Evolutionary conservation across 2,797 vertebrate species (phyloP).

Genomic region (Avahi laniger): DNA sequence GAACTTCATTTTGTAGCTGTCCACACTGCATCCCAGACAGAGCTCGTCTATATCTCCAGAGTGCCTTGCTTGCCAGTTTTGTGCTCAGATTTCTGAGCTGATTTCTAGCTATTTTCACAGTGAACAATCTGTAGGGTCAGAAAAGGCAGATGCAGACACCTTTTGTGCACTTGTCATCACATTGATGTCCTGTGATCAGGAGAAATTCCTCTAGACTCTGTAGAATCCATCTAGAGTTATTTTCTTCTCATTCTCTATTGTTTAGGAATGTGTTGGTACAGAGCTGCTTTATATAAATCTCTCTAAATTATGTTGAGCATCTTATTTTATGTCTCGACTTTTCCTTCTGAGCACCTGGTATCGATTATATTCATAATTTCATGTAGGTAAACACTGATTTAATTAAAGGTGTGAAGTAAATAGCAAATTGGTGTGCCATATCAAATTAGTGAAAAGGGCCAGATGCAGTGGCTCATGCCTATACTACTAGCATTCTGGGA

Average conservation of each 20-base stretch:
- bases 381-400: conserved; percentile 26
- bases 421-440: background rate
- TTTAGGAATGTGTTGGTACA: background rate
- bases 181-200: background rate
- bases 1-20: background rate
- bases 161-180: background rate
- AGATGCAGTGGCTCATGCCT: too few species aligned
- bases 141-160: background rate
- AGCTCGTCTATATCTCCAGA: background rate
- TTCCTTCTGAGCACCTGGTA: background rate
- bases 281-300: background rate
- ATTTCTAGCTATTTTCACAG: background rate
- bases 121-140: background rate
- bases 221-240: background rate
- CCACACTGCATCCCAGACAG: background rate
- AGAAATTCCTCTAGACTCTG: background rate
- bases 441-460: conserved; percentile 15
- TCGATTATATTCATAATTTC: background rate
- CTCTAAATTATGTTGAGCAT: background rate
- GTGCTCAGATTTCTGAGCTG: background rate
- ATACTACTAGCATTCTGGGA: too few species aligned
- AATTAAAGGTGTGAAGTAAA: conserved; percentile 26
- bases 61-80: background rate
- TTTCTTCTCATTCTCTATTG: background rate
- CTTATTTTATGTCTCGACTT: background rate